Evolutionary conservation across 2,797 vertebrate genomes (phyloP), one percentile per base, ranked within the genome.

Genomic region (Coluber constrictor): DNA sequence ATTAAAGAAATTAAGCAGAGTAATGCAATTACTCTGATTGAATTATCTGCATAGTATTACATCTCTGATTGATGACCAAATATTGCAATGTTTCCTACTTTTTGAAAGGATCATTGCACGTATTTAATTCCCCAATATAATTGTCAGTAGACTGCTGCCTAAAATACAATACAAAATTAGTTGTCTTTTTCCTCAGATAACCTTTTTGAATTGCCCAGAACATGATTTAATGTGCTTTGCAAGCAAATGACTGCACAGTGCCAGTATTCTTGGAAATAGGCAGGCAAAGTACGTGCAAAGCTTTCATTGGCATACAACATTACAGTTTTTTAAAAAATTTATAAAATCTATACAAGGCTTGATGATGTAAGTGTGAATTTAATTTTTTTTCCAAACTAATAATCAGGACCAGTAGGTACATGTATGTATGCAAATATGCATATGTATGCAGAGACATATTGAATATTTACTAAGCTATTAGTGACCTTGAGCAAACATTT

Each of bases 401-500:
- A 92, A 92, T 87, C 83, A 88, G 83, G 92, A 87, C 1, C 89
- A 79, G 91, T 66, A 90, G 59, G 90, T 20, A 95, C 27, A 29
- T 11, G 10, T n/a, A 47, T 61, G 32, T 60, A 56, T 57, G 56
- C 15, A 37, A 27, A 86, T 66, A 6, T 70, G 51, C 86, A 15
- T 0, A 74, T 43, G 1, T 8, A 25, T 7, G 20, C 12, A 51
- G 9, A 90, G 12, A 12, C 10, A 23, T 55, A n/a, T 32, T 87
- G 27, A 91, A 90, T 88, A 90, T 92, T 91, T 92, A 63, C 88
- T 16, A 29, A 83, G 37, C 74, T 47, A 1, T 59, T 93, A 63
- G 18, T 57, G 6, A 55, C 90, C 57, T 95, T 94, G 87, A 94
- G 1, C 29, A 90, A 43, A 96, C 92, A 88, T 95, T 91, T 60